Percentiles rank a stretch among this genome's conserved stretches.
Evolutionary conservation across 2,113 vertebrate species (phyloP).

Genomic region (Tetrao urogallus): DNA sequence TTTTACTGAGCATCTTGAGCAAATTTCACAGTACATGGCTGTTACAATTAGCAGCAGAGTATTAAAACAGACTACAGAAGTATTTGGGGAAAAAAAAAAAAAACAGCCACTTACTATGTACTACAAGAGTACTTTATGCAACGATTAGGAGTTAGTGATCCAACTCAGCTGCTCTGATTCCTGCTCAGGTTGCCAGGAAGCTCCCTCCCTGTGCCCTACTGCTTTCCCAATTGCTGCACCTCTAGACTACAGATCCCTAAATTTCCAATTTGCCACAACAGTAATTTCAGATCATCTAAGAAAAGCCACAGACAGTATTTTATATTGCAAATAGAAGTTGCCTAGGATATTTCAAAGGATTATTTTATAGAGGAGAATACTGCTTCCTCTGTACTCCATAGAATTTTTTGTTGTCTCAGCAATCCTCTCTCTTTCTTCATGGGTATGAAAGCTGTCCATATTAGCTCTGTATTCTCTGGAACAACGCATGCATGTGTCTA

Average conservation of each 20-base stretch:
- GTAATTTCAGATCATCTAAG: not conserved
- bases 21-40: not conserved
- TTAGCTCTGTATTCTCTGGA: not conserved
- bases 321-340: not conserved
- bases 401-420: not conserved
- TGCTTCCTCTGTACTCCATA: not conserved
- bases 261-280: not conserved
- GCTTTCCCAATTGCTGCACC: not conserved
- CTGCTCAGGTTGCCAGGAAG: not conserved
- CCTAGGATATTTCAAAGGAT: not conserved
- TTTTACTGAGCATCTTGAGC: not conserved
- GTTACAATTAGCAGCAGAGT: not conserved
- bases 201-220: not conserved
- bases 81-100: not conserved
- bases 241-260: not conserved
- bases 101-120: not conserved
- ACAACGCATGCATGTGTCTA: not conserved
- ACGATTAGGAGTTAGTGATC: not conserved
- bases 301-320: not conserved
- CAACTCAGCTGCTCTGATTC: not conserved
- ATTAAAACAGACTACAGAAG: not conserved
- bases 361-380: not conserved
- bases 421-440: not conserved
- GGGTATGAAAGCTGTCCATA: not conserved
- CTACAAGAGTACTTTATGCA: fast-evolving